Percentiles rank a stretch among this genome's conserved stretches.
Conservation (phyloP, 2,797 vertebrate genomes). For the Decapterus maruadsi region DNA sequence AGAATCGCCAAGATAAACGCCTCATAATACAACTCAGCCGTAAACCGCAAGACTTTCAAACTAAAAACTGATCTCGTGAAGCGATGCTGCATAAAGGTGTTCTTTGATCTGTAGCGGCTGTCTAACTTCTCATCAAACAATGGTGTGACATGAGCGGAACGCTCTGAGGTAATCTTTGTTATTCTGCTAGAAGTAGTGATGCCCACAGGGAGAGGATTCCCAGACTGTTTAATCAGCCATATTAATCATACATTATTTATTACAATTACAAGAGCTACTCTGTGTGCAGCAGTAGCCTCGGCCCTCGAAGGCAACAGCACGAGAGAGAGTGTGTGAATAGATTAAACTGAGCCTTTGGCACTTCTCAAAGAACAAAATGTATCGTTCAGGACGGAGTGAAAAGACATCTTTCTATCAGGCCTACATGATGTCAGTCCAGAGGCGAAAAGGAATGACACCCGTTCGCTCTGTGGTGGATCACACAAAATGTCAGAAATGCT, state of each 20-base stretch:
- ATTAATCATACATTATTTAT: conserved; percentile 85
- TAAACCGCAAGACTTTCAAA: conserved; percentile 24
- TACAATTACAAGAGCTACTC: conserved; percentile 78
- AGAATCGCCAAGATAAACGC: conserved; percentile 16
- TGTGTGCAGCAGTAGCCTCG: conserved; percentile 62
- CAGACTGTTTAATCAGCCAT: conserved; percentile 83
- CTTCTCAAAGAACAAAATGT: conserved; percentile 71
- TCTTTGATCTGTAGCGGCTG: conserved; percentile 77
- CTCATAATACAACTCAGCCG: background rate
- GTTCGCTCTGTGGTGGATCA: conserved; percentile 31
- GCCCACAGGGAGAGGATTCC: conserved; percentile 76
- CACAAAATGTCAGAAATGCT: conserved; percentile 56
- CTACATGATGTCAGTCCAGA: conserved; percentile 62
- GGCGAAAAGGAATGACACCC: conserved; percentile 50
- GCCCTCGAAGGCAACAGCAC: conserved; percentile 67
- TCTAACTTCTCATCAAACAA: conserved; percentile 70
- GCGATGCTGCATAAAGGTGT: conserved; percentile 55
- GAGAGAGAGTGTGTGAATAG: conserved; percentile 70
- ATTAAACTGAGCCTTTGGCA: conserved; percentile 74
- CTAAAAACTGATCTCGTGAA: conserved; percentile 46
- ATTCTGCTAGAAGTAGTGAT: conserved; percentile 77
- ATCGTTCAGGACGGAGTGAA: conserved; percentile 48
- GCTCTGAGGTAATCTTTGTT: conserved; percentile 81
- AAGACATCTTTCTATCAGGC: conserved; percentile 71
- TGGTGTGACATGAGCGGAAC: conserved; percentile 72